phyloP scores from a whole-genome alignment of 2,888 invertebrate species.

The Melieria picta region DNA sequence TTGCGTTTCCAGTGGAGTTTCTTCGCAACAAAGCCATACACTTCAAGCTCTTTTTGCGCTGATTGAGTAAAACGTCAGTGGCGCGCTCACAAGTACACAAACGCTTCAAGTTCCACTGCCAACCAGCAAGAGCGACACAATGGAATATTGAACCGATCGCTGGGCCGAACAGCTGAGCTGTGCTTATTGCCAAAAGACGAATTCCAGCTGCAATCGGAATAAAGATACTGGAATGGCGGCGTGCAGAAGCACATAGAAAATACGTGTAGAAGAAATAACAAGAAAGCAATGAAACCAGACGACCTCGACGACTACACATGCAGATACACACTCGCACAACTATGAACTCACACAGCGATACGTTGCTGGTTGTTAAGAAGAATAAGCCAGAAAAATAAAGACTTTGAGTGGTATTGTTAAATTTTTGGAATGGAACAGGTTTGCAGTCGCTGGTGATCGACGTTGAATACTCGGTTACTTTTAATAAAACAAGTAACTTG shows the following conservation, averaged over 20 bases:
- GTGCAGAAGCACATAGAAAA: neutral
- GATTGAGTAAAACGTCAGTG: too few relatives aligned
- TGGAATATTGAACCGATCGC: neutral
- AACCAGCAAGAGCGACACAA: too few relatives aligned
- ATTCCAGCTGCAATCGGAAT: conserved; percentile 19
- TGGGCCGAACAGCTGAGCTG: conserved; percentile 7
- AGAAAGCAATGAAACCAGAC: conserved; percentile 56
- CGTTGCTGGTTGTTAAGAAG: too few relatives aligned
- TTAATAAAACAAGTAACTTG: neutral
- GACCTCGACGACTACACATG: conserved; percentile 55
- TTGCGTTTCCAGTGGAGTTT: too few relatives aligned
- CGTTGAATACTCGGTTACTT: conserved; percentile 19
- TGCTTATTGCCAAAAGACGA: conserved; percentile 12
- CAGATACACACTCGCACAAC: neutral
- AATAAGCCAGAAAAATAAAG: too few relatives aligned
- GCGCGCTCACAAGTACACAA: too few relatives aligned
- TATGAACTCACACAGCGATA: neutral
- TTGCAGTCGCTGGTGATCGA: neutral
- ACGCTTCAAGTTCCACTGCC: too few relatives aligned
- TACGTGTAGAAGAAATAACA: conserved; percentile 36
- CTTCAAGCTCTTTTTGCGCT: too few relatives aligned
- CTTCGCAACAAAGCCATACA: too few relatives aligned
- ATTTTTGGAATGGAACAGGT: neutral
- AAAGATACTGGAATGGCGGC: conserved; percentile 28
- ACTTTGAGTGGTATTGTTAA: neutral